Conservation (phyloP, 2,888 invertebrate species). For the Panzeria rudis region DNA sequence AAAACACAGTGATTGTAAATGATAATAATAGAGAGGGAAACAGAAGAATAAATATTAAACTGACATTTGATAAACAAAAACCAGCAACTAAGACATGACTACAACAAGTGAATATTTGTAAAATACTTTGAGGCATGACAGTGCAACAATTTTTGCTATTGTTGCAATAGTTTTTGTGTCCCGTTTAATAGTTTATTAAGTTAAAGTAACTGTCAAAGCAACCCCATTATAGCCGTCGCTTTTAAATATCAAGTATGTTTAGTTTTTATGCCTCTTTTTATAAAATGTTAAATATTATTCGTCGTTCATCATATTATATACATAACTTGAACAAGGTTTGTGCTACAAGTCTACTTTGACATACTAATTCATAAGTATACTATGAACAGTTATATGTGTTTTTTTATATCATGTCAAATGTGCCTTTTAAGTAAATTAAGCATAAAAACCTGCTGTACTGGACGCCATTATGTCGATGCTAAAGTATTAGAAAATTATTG, state of each 20-base stretch:
- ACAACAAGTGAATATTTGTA: constrained; percentile 55
- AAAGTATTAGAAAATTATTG: constrained; percentile 34
- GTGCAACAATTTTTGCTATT: constrained; percentile 32
- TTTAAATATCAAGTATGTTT: constrained; percentile 23
- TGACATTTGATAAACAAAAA: constrained; percentile 50
- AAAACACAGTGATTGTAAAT: too few relatives aligned
- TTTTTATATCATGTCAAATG: constrained; percentile 68
- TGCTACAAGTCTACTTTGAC: constrained; percentile 14
- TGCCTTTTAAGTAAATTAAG: constrained; percentile 81
- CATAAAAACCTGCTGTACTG: constrained; percentile 79
- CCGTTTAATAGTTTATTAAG: constrained; percentile 58
- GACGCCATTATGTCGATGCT: constrained; percentile 81
- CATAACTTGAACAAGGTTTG: constrained; percentile 41
- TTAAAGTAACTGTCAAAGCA: constrained; percentile 39
- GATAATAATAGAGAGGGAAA: constrained; percentile 3
- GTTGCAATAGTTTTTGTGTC: constrained; percentile 22
- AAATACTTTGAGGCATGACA: constrained; percentile 50
- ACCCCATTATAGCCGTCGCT: constrained; percentile 29
- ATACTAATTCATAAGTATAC: background rate
- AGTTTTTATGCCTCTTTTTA: constrained; percentile 38
- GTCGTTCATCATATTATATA: constrained; percentile 63
- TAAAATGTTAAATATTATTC: constrained; percentile 49
- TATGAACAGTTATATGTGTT: background rate
- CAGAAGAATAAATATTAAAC: constrained; percentile 36
- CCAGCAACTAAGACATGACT: constrained; percentile 14